These are phyloP conservation scores for Tenthredo amoena DNA, from an alignment of 2,888 invertebrate species.

Conservation along the genomic window DNA sequence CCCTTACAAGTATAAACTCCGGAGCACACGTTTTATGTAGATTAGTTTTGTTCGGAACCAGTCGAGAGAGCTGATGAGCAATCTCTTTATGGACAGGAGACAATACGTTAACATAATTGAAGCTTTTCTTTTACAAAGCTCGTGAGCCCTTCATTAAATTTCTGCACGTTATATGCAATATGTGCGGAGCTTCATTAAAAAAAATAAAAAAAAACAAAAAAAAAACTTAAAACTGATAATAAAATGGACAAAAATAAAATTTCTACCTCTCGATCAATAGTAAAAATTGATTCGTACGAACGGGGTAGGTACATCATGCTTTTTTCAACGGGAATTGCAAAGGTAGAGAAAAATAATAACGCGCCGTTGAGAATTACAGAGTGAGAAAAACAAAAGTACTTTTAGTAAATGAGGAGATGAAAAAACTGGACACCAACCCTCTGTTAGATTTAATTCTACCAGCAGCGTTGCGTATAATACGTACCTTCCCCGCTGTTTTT, in stretches of 20 bases:
- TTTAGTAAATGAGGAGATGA: constrained; percentile 50
- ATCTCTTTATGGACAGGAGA: neutral
- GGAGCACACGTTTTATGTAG: neutral
- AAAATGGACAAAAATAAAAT: neutral
- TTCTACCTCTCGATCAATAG: neutral
- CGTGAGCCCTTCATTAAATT: neutral
- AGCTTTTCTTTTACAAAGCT: neutral
- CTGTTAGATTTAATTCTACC: constrained; percentile 47
- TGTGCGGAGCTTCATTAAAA: neutral
- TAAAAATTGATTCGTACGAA: neutral
- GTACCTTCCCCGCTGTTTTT: neutral
- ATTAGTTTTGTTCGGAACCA: neutral
- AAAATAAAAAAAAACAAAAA: too few species aligned
- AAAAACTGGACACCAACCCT: constrained; percentile 49
- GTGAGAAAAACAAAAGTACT: constrained; percentile 44
- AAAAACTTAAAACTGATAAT: neutral
- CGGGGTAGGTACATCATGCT: neutral
- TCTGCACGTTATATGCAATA: neutral
- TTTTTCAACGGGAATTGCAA: neutral
- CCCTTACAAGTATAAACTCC: neutral
- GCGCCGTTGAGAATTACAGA: constrained; percentile 5
- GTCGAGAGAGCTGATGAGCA: neutral
- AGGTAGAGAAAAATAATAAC: constrained; percentile 14
- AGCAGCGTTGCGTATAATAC: constrained; percentile 33
- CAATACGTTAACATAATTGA: neutral